phyloP scores from a whole-genome alignment of 2,888 invertebrate species.

The Pterostichus niger region DNA sequence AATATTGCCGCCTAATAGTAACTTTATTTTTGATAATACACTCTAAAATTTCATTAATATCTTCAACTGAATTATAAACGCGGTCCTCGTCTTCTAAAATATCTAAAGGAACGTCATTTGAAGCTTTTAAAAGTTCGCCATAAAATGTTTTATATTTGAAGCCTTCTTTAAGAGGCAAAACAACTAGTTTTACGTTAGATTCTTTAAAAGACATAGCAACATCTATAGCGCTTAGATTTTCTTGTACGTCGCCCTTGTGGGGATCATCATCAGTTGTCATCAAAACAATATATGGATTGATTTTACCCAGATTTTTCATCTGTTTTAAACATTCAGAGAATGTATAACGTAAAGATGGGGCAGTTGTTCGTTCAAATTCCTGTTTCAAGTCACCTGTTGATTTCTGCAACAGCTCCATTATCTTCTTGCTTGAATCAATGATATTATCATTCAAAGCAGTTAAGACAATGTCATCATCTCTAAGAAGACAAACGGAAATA shows the following conservation, averaged over 20 bases:
- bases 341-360: constrained; percentile 30
- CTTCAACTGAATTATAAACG: constrained; percentile 4
- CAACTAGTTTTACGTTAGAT: constrained; percentile 38
- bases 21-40: constrained; percentile 24
- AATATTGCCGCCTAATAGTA: constrained; percentile 18
- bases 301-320: constrained; percentile 36
- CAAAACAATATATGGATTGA: constrained; percentile 52
- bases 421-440: constrained; percentile 46
- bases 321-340: constrained; percentile 55
- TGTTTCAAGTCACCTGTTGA: constrained; percentile 28
- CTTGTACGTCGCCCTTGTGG: constrained; percentile 32
- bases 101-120: constrained; percentile 46
- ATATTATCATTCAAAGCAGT: constrained; percentile 57
- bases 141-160: constrained; percentile 52
- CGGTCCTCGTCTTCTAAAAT: background rate
- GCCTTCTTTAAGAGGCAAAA: constrained; percentile 47
- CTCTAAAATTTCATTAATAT: constrained; percentile 31
- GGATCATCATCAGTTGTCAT: constrained; percentile 57
- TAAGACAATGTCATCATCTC: constrained; percentile 45
- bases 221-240: constrained; percentile 54
- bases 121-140: constrained; percentile 39
- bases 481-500: constrained; percentile 53
- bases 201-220: constrained; percentile 54
- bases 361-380: constrained; percentile 14
- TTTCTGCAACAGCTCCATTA: constrained; percentile 39